A percentile compares a stretch with the other conserved stretches of the same genome.
Conservation (phyloP, 2,113 vertebrate species). For the Agelaius tricolor region DNA sequence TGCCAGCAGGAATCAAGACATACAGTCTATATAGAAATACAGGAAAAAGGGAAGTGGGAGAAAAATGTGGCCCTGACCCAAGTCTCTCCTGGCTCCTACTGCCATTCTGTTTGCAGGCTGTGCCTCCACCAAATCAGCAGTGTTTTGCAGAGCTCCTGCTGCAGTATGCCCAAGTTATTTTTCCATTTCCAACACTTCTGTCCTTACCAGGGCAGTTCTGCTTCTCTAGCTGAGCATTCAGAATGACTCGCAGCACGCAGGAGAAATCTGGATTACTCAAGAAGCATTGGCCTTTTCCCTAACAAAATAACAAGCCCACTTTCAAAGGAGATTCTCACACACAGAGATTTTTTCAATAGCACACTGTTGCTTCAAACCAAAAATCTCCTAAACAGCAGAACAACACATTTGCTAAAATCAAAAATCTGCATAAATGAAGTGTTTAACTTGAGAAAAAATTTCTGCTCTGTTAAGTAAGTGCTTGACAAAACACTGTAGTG, state of each 20-base stretch:
- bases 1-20: not conserved
- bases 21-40: rapidly evolving
- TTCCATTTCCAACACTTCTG: not conserved
- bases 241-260: not conserved
- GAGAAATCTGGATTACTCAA: not conserved
- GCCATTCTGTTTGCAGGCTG: not conserved
- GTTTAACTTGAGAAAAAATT: not conserved
- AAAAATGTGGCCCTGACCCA: not conserved
- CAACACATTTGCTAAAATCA: not conserved
- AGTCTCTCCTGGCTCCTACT: rapidly evolving
- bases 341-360: not conserved
- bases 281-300: not conserved
- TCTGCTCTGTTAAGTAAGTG: not conserved
- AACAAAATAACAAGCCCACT: not conserved
- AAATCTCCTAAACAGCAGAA: not conserved
- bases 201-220: not conserved
- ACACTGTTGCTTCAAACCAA: not conserved
- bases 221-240: not conserved
- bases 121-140: not conserved
- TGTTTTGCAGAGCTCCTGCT: not conserved
- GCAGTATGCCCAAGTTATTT: rapidly evolving
- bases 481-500: not conserved
- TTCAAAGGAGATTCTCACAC: not conserved
- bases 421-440: not conserved
- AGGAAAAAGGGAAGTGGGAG: not conserved